Base-by-base conservation (phyloP, 1,140 invertebrate genomes). In the Catajapyx aquilonaris region DNA sequence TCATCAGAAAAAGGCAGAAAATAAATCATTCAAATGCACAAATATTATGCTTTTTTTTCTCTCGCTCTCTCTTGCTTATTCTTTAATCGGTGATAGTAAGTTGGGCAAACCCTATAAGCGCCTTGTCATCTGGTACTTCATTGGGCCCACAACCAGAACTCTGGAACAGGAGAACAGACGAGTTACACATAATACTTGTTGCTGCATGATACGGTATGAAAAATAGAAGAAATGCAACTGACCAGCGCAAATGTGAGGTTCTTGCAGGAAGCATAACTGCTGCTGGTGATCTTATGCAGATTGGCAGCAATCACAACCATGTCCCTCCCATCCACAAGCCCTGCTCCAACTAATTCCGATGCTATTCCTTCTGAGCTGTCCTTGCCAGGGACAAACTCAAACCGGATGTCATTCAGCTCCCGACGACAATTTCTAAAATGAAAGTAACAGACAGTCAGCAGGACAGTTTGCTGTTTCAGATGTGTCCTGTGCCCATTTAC, bases 321-420 rank as follows among this genome's bases (percentile, higher is more conserved):
- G 55, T 96, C 91, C 47, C 76, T 71, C 3, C 81, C 78, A 55
- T 95, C 84, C 4, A 97, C 86, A 13, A 97, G 62, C 5, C 90
- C 87, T 16, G 91, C 91, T 34, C 81, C 81, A 10, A 96, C 86
- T 41, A 97, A 59, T 61, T 97, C 91, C 7, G 76, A 67, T 3
- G 91, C 86, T 39, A 96, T 93, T 31, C 88, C 88, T 57, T 94
- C 85, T 0, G 88, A 74, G 0, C 83, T 84, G 56, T 97, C 91
- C 58, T 84, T 76, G 2, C 83, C 84, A 10, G 80, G 71, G 3
- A 79, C 74, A 57, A 86, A 98, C 55, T 97, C 88, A 57, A 97
- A 97, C 46, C 88, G 71, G 44, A 97, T 98, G 53, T 98, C 93
- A 57, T 97, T 96, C 23, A 97, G 57, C 59, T 96, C 91, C 39